Conservation (phyloP, 2,113 vertebrate species). For the Gymnorhina tibicen region DNA sequence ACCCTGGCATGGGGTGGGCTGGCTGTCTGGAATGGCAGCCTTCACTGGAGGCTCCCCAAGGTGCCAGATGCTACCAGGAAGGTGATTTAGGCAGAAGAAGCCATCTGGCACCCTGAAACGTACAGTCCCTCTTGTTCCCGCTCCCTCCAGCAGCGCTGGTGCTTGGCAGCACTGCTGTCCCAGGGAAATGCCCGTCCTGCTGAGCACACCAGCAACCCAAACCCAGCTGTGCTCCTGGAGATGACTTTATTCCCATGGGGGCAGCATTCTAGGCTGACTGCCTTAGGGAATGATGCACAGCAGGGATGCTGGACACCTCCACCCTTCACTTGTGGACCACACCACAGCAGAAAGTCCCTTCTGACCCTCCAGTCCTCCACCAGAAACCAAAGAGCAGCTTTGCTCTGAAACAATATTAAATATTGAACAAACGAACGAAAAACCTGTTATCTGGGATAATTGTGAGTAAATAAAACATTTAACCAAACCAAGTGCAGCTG, state of each 20-base stretch:
- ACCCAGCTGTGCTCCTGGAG: neutral
- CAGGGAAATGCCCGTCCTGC: neutral
- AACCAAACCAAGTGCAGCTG: conserved; percentile 63
- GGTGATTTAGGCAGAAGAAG: neutral
- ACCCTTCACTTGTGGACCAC: neutral
- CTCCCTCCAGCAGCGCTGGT: rapidly evolving
- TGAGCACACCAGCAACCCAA: neutral
- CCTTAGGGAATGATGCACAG: rapidly evolving
- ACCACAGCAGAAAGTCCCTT: neutral
- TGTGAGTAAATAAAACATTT: conserved; percentile 66
- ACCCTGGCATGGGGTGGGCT: rapidly evolving
- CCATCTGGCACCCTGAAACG: neutral
- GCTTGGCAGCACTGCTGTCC: neutral
- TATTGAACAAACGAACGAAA: conserved; percentile 41
- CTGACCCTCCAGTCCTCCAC: neutral
- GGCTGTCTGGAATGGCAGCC: neutral
- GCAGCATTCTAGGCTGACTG: neutral
- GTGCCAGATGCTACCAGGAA: rapidly evolving
- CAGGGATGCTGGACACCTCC: neutral
- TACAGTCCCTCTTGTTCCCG: neutral
- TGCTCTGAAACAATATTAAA: conserved; percentile 12
- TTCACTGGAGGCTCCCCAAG: neutral
- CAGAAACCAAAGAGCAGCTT: neutral
- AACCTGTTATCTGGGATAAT: conserved; percentile 60
- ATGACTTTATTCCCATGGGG: neutral